Percentiles rank a stretch among this genome's conserved stretches.
phyloP scores from a whole-genome alignment of 2,888 invertebrate genomes.

The Pandemis cinnamomeana region DNA sequence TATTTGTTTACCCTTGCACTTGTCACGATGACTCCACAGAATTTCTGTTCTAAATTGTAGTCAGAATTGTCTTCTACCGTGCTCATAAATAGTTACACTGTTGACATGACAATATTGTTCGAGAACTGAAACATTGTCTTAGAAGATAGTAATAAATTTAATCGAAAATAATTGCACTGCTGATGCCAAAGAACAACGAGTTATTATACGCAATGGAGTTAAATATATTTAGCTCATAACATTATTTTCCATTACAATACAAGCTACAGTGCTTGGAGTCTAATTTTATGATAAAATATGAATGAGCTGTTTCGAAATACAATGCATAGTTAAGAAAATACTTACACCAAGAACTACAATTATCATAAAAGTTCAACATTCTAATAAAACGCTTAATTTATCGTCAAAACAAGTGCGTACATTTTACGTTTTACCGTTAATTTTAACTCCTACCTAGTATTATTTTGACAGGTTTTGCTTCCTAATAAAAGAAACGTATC shows the following conservation, averaged over 20 bases:
- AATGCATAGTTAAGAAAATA: conserved; percentile 30
- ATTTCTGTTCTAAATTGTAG: conserved; percentile 42
- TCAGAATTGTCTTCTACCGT: not conserved
- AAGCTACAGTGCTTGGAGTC: not conserved
- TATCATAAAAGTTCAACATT: conserved; percentile 9
- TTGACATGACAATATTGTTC: conserved; percentile 7
- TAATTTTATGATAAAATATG: conserved; percentile 3
- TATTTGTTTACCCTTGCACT: conserved; percentile 72
- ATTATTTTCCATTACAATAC: conserved; percentile 8
- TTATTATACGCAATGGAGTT: not conserved
- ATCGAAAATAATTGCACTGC: not conserved
- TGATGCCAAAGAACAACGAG: not conserved
- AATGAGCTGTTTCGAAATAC: conserved; percentile 14
- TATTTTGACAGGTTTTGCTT: not conserved
- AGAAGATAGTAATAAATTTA: not conserved
- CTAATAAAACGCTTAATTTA: not conserved
- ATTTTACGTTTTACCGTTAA: not conserved
- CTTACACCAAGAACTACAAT: conserved; percentile 9
- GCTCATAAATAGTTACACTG: not conserved
- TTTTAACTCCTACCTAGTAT: not conserved
- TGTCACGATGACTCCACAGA: conserved; percentile 72
- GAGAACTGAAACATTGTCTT: not conserved
- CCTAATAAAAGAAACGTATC: not conserved
- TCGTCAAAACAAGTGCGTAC: not conserved
- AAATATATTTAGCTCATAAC: conserved; percentile 3